Evolutionary conservation across 2,797 vertebrate genomes (phyloP), one percentile per base, ranked within the genome.

Genomic region (Hozukius guyotensis): DNA sequence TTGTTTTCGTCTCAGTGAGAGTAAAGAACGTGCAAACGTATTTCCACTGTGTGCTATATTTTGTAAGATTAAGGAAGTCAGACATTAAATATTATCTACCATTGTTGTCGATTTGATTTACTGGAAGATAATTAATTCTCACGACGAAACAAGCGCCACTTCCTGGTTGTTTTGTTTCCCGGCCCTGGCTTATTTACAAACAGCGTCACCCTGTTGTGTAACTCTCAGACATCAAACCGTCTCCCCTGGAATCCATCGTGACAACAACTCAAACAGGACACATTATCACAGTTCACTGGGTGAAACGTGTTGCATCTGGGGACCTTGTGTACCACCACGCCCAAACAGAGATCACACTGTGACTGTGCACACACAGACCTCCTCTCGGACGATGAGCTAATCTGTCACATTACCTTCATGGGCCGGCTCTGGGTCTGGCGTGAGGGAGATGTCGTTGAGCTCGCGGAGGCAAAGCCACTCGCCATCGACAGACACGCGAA

Each of bases 391-490:
- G 13, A 53, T 42, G 55, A 88, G 63, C 77, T 83, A 77, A 75
- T 63, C 84, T 20, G 55, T 29, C 78, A 68, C 78, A 82, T 86
- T 99, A 99, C 99, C 99, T 99, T 99, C 99, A 31, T 98, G 98
- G 87, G 97, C 97, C 29, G 98, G 98, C 95, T 99, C 98, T 2
- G 98, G 98, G 95, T 99, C 99, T n/a, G 99, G 99, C 14, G 98
- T 99, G 77, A 99, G 97, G 42, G 99, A 99, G 96, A 99, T 99
- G 95, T 99, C 99, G 61, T 99, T 99, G 93, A 99, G 97, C 94
- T 99, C 99, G 1, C 99, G 96, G 24, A 99, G 94, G 92, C 99
- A 99, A 24, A 99, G 97, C 99, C 99, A 99, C 87, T 99, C 99
- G 92, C 99, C 99, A 22, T 99, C 99, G 94, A 99, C 99, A 0